Evolutionary conservation across 2,113 vertebrate genomes (phyloP).

Genomic region (Suricata suricatta): DNA sequence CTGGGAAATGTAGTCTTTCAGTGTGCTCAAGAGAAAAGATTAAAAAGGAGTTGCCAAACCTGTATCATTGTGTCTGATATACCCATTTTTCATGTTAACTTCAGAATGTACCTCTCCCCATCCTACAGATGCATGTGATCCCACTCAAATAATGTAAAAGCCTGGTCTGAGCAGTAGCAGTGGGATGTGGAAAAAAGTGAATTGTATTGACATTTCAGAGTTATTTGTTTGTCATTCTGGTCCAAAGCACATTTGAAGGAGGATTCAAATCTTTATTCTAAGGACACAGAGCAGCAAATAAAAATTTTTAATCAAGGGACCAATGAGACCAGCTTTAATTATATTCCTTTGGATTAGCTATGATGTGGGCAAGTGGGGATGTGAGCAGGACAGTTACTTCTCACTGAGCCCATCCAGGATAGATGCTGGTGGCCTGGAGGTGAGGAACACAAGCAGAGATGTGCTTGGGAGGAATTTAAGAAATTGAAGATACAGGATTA

Average conservation of each 20-base stretch:
- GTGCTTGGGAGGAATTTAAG: not conserved
- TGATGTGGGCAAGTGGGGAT: not conserved
- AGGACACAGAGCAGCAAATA: not conserved
- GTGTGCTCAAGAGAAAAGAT: not conserved
- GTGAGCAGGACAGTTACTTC: not conserved
- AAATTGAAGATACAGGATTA: not conserved
- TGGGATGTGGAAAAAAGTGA: not conserved
- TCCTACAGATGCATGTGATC: not conserved
- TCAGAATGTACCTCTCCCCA: not conserved
- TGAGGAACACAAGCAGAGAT: not conserved
- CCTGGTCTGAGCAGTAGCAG: not conserved
- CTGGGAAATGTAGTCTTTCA: not conserved
- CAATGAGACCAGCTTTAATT: not conserved
- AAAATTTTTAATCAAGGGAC: not conserved
- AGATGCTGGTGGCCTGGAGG: not conserved
- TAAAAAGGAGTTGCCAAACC: not conserved
- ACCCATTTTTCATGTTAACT: not conserved
- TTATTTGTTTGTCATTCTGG: not conserved
- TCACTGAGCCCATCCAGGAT: not conserved
- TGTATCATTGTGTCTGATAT: not conserved
- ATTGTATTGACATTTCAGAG: not conserved
- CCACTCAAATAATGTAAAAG: not conserved
- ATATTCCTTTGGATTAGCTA: not conserved
- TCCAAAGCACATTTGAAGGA: not conserved
- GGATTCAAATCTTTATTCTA: conserved; percentile 22